Conservation (phyloP, 2,797 vertebrate species). For the Orestias chungarensis region DNA sequence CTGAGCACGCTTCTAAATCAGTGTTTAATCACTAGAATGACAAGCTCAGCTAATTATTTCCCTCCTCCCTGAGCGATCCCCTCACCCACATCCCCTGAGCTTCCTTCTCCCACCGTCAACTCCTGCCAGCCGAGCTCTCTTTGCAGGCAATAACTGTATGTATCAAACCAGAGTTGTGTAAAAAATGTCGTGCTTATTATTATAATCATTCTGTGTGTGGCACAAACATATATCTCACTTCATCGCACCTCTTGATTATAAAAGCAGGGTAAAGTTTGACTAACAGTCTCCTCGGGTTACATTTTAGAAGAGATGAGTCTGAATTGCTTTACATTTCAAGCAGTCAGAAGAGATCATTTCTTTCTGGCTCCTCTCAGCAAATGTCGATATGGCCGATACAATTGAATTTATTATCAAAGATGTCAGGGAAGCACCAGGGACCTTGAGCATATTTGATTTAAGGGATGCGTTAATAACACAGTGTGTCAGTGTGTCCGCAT, state of each 20-base stretch:
- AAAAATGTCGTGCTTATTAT: slow-evolving; percentile 59
- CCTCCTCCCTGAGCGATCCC: slow-evolving; percentile 26
- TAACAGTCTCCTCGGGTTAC: slow-evolving; percentile 35
- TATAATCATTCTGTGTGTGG: slow-evolving; percentile 30
- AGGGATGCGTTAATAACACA: slow-evolving; percentile 7
- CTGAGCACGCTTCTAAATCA: slow-evolving; percentile 69
- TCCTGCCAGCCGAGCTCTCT: slow-evolving; percentile 41
- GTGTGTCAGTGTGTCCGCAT: not conserved
- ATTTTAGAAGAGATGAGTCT: slow-evolving; percentile 9
- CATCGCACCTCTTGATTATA: slow-evolving; percentile 14
- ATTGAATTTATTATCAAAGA: slow-evolving; percentile 10
- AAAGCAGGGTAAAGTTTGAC: slow-evolving; percentile 25
- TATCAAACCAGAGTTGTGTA: slow-evolving; percentile 52
- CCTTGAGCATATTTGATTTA: slow-evolving; percentile 14
- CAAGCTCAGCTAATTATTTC: slow-evolving; percentile 70
- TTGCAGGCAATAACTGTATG: slow-evolving; percentile 40
- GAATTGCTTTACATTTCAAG: slow-evolving; percentile 10
- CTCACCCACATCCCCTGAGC: slow-evolving; percentile 46
- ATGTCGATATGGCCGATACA: slow-evolving; percentile 9
- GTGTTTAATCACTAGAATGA: slow-evolving; percentile 73
- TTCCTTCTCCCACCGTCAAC: slow-evolving; percentile 31
- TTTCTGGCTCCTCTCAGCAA: slow-evolving; percentile 16
- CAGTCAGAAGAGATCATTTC: slow-evolving; percentile 7
- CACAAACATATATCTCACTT: slow-evolving; percentile 35
- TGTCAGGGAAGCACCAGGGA: slow-evolving; percentile 10